Base-by-base conservation (phyloP, 2,113 vertebrate genomes). In the Puma concolor region DNA sequence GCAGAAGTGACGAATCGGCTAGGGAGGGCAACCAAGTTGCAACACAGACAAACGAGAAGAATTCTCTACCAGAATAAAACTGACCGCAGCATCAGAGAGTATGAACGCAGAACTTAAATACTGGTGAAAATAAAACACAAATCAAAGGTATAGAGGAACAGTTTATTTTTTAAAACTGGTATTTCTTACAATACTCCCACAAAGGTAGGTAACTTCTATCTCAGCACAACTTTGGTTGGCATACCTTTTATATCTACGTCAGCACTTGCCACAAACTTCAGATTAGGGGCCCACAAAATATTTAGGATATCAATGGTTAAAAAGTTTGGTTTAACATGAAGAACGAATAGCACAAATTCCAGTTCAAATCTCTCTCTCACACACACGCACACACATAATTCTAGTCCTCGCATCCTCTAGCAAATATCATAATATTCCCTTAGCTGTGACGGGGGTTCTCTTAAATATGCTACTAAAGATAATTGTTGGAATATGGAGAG, bases 291-390 rank as follows among this genome's bases (percentile, higher is more conserved):
- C 67, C 52, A 80, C 36, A 41, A 60, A 27, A 83, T 77, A 74
- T 95, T 87, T 96, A 88, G 97, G 71, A 84, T 33, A 87, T 36
- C 33, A 91, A 57, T 60, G 10, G 19, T 38, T 50, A 95, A 64
- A 94, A 48, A 71, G n/a, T 77, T 38, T 13, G 9, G 66, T 36
- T 95, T 86, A 86, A 7, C 14, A 67, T 79, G 27, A 91, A 93
- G 33, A 96, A 80, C 57, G 29, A 90, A 82, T 29, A 57, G 1
- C 21, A 97, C 21, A 50, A 23, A 97, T 48, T 63, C 52, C 23
- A 88, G 5, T 67, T 95, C 54, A 88, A 4, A 33, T 91, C 41
- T 93, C 12, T 16, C 36, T 0, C 57, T 0, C 3, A 38, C 11
- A 66, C 15, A 74, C 21, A 57, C 21, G 11, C 12, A 83, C 23